These are phyloP conservation scores for Lepisosteus oculatus DNA, from an alignment of 2,113 vertebrate species.

Conservation along the genomic window DNA sequence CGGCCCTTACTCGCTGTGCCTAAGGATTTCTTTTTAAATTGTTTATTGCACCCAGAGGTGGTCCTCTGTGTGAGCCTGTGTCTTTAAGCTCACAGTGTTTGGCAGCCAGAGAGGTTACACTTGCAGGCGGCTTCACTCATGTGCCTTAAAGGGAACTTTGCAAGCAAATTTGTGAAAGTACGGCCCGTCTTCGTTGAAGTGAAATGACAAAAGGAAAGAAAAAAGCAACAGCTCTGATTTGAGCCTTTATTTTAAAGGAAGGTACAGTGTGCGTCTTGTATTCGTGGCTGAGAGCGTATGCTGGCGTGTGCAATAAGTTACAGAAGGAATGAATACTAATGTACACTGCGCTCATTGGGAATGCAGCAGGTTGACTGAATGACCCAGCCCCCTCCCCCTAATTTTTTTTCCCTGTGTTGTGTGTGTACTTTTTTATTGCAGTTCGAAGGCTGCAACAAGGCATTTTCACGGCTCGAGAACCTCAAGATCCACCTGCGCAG, in stretches of 20 bases:
- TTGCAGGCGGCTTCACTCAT: not conserved
- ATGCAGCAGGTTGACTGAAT: conserved; percentile 26
- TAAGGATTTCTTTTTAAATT: conserved; percentile 5
- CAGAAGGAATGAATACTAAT: too few species aligned
- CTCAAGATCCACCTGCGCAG: conserved; percentile 98
- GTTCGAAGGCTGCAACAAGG: conserved; percentile 98
- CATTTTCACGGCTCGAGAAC: conserved; percentile 96
- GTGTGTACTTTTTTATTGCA: conserved; percentile 53
- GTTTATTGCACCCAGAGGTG: conserved; percentile 1
- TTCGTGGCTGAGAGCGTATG: conserved; percentile 16
- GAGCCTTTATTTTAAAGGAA: not conserved
- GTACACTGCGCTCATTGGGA: conserved; percentile 4
- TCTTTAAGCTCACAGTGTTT: conserved; percentile 3
- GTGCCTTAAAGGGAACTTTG: not conserved
- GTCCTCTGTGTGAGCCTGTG: not conserved
- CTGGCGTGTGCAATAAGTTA: not conserved
- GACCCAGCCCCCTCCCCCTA: conserved; percentile 21
- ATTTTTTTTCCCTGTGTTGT: conserved; percentile 35
- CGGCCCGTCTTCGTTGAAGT: too few species aligned
- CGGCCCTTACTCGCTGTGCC: not conserved
- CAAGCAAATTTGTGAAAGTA: too few species aligned
- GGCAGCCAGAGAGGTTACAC: not conserved
- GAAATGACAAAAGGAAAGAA: not conserved
- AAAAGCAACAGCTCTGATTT: not conserved
- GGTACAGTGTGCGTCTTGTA: not conserved